These are phyloP conservation scores for Jaculus jaculus DNA, from an alignment of 2,113 vertebrate species.

Conservation along the genomic window DNA sequence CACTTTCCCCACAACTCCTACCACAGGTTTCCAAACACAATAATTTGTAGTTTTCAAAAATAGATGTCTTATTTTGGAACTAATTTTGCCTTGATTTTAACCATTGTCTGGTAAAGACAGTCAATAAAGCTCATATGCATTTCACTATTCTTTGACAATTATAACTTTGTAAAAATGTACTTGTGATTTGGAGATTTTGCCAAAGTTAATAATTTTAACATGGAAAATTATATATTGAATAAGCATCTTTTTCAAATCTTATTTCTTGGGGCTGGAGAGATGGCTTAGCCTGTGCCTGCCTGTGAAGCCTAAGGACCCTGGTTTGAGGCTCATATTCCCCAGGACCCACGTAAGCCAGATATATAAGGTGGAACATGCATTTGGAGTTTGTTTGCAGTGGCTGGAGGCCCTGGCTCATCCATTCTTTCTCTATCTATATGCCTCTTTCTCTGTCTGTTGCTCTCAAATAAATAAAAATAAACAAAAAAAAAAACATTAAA, in stretches of 20 bases:
- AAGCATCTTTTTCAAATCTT: conserved; percentile 26
- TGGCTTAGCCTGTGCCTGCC: too few relatives aligned
- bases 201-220: conserved; percentile 60
- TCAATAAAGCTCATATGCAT: not conserved
- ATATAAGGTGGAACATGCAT: too few relatives aligned
- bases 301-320: too few relatives aligned
- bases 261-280: too few relatives aligned
- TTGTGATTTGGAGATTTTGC: conserved; percentile 1
- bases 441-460: too few relatives aligned
- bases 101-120: not conserved
- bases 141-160: conserved; percentile 42
- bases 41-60: conserved; percentile 57
- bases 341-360: too few relatives aligned
- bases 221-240: not conserved
- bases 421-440: too few relatives aligned
- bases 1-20: conserved; percentile 30
- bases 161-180: not conserved
- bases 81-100: conserved; percentile 53
- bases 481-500: too few relatives aligned
- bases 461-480: too few relatives aligned
- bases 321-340: too few relatives aligned
- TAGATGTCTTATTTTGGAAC: conserved; percentile 41
- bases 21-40: conserved; percentile 52
- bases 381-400: too few relatives aligned
- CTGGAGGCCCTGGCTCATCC: too few relatives aligned